Base-by-base conservation (phyloP, 1,140 invertebrate species). In the Bradynema listronoti region DNA sequence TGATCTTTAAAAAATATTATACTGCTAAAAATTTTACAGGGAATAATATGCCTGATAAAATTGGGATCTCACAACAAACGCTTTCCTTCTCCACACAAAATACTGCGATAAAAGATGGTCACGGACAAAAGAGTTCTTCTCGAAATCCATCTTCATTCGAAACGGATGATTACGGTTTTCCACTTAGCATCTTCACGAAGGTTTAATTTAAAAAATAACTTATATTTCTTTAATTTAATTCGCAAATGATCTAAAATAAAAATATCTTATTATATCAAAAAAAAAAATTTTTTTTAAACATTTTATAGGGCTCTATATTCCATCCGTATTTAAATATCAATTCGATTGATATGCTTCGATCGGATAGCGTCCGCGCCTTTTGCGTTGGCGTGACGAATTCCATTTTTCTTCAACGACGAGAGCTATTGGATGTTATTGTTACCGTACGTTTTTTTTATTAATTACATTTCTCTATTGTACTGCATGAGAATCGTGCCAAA, bases 381-480 rank as follows among this genome's bases (percentile, higher is more conserved):
- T 81, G 95, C 34, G 88, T 95, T 62, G 94, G 94, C 47, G 93
- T 93, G 6, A 95, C 92, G 34, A 98, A 98, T 84, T 86, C 94
- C 16, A 81, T 98, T 5, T 98, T 97, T 75, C 91, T 91, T 79
- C 91, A 95, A 73, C 93, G 93, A 75, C 85, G 87, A 58, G 87
- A 93, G 73, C 79, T 94, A 4, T 88, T 90, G 71, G 93, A 98
- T 82, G 87, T 91, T 30, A 80, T 96, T 50, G 84, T 98, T 9
- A 91, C 93, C 80, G 86, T 93, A 75, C 80, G 41, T 5, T 54
- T 4, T 16, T 19, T 52, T 68, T 14, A 16, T n/a, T n/a, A n/a
- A n/a, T n/a, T n/a, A n/a, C n/a, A n/a, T n/a, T n/a, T n/a, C n/a
- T n/a, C n/a, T n/a, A n/a, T n/a, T n/a, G n/a, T n/a, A n/a, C n/a